Evolutionary conservation across 2,888 invertebrate species (phyloP).

Genomic region (Linnaemya tessellans): DNA sequence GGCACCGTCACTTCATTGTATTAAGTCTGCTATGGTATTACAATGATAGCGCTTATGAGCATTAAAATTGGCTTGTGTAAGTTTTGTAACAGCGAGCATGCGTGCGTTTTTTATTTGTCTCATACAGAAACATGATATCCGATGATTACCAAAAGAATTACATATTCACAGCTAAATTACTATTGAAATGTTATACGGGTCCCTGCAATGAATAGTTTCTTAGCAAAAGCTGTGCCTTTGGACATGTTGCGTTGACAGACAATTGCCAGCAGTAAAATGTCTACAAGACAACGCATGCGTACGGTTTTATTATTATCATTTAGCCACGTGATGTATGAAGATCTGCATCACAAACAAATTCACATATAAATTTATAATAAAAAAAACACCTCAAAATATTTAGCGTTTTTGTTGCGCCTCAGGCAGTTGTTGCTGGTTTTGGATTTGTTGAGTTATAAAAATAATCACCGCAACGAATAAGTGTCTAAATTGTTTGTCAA

Average conservation of each 20-base stretch:
- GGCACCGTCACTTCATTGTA: background rate
- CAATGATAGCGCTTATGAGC: background rate
- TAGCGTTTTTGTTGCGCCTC: background rate
- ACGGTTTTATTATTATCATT: background rate
- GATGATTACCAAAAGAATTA: background rate
- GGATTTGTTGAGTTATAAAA: background rate
- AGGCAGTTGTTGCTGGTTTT: background rate
- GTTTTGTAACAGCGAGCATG: constrained; percentile 9
- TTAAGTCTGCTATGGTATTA: background rate
- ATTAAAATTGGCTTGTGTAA: background rate
- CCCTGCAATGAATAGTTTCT: background rate
- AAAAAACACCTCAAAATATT: background rate
- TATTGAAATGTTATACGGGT: background rate
- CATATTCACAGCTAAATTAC: constrained; percentile 6
- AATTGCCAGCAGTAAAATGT: too few relatives aligned
- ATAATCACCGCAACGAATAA: constrained; percentile 10
- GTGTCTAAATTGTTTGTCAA: constrained; percentile 31
- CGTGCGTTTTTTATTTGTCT: constrained; percentile 7
- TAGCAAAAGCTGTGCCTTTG: too few relatives aligned
- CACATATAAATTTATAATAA: too few relatives aligned
- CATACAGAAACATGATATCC: constrained; percentile 15
- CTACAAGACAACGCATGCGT: too few relatives aligned
- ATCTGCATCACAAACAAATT: too few relatives aligned
- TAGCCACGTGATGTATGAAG: too few relatives aligned
- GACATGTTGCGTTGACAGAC: too few relatives aligned